Percentiles rank a stretch among this genome's conserved stretches.
Conservation (phyloP, 2,113 vertebrate genomes). For the Apteryx mantelli region DNA sequence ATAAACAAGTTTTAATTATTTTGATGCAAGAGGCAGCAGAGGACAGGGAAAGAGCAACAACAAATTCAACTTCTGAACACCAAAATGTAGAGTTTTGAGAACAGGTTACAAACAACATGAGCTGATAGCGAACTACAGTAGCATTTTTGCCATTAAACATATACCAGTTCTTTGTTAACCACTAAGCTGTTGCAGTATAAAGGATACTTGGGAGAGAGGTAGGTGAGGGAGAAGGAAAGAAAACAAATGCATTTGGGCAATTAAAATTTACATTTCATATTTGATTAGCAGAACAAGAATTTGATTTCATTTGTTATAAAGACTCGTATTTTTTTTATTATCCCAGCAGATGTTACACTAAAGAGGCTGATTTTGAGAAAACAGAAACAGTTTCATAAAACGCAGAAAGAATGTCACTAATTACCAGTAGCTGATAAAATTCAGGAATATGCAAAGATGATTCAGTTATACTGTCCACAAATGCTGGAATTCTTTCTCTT, state of each 20-base stretch:
- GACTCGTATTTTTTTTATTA: slow-evolving; percentile 51
- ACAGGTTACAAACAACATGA: background rate
- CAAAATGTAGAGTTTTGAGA: background rate
- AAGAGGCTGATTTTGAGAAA: slow-evolving; percentile 58
- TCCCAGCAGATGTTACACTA: slow-evolving; percentile 51
- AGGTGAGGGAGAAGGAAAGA: background rate
- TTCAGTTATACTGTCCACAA: slow-evolving; percentile 37
- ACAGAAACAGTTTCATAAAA: slow-evolving; percentile 59
- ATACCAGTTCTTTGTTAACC: background rate
- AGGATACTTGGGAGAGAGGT: accelerated
- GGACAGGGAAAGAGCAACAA: background rate
- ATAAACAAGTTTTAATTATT: background rate
- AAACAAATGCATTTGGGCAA: slow-evolving; percentile 1
- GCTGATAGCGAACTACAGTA: background rate
- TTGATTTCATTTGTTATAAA: slow-evolving; percentile 10
- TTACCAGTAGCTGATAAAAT: slow-evolving; percentile 46
- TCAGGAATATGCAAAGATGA: slow-evolving; percentile 63
- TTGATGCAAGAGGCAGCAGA: background rate
- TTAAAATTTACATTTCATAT: background rate
- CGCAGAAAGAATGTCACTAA: background rate
- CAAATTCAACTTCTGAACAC: background rate
- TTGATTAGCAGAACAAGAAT: background rate
- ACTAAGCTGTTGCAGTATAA: background rate
- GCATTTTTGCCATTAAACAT: background rate
- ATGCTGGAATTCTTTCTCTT: slow-evolving; percentile 36